phyloP scores from a whole-genome alignment of 2,113 vertebrate genomes.

The Theristicus caerulescens region DNA sequence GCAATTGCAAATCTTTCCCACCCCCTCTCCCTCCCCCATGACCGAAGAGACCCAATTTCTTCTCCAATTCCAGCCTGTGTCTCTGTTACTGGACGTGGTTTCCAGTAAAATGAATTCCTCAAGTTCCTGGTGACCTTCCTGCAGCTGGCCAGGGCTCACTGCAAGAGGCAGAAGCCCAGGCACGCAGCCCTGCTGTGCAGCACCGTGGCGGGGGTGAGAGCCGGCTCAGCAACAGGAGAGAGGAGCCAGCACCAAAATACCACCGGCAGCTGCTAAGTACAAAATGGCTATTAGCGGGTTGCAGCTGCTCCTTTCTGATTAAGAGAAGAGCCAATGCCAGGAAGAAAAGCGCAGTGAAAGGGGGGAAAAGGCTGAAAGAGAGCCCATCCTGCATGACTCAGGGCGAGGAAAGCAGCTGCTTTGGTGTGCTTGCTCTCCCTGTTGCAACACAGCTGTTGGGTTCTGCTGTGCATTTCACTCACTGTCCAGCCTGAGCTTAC shows the following conservation, averaged over 20 bases:
- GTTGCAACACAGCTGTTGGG: neutral
- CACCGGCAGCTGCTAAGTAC: neutral
- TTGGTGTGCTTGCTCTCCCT: too few species aligned
- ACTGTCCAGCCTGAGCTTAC: neutral
- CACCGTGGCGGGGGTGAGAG: fast-evolving
- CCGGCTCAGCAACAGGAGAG: neutral
- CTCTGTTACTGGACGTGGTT: neutral
- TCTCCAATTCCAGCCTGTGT: neutral
- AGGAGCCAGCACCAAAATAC: neutral
- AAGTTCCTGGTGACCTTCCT: neutral
- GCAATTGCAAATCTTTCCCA: neutral
- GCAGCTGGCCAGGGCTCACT: neutral
- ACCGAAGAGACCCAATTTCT: neutral
- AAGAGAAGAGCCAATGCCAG: neutral
- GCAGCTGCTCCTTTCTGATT: slow-evolving; percentile 20
- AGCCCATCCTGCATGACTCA: neutral
- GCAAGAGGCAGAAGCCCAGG: neutral
- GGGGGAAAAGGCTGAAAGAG: neutral
- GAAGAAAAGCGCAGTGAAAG: neutral
- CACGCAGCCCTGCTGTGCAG: neutral
- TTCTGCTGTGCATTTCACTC: neutral
- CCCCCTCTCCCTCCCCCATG: neutral
- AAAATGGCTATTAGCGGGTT: neutral
- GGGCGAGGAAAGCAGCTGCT: neutral
- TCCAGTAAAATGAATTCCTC: neutral